Percentiles rank a stretch among this genome's conserved stretches.
Conservation (phyloP, 2,113 vertebrate genomes). For the Etia nguti region DNA sequence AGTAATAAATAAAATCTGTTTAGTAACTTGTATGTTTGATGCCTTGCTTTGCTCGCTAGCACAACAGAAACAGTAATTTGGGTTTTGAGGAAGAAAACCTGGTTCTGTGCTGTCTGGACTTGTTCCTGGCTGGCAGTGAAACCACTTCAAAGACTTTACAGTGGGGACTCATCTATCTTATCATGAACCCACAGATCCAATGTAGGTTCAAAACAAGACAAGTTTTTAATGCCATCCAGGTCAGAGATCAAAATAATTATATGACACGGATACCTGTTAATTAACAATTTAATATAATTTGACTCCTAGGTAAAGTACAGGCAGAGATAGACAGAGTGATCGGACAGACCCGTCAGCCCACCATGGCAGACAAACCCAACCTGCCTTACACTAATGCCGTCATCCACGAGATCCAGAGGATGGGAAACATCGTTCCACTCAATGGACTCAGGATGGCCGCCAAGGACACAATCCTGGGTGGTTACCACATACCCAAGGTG, state of each 20-base stretch:
- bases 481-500: constrained; percentile 80
- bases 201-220: constrained; percentile 59
- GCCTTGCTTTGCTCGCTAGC: not conserved
- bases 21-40: not conserved
- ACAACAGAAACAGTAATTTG: not conserved
- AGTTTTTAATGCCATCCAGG: not conserved
- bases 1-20: not conserved
- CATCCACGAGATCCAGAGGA: constrained; percentile 83
- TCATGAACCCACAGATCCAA: constrained; percentile 79
- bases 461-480: constrained; percentile 61
- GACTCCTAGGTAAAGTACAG: constrained; percentile 59
- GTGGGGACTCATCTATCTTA: constrained; percentile 85
- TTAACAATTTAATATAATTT: not conserved
- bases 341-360: constrained; percentile 53
- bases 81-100: constrained; percentile 78
- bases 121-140: constrained; percentile 89
- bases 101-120: constrained; percentile 81
- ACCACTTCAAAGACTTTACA: constrained; percentile 85
- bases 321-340: constrained; percentile 72
- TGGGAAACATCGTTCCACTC: constrained; percentile 76
- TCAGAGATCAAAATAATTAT: not conserved
- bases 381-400: constrained; percentile 83
- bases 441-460: constrained; percentile 60
- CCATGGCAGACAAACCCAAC: constrained; percentile 67
- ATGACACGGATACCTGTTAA: not conserved